These are phyloP conservation scores for Chrysopa pallens DNA, from an alignment of 1,140 invertebrate genomes.

Conservation along the genomic window DNA sequence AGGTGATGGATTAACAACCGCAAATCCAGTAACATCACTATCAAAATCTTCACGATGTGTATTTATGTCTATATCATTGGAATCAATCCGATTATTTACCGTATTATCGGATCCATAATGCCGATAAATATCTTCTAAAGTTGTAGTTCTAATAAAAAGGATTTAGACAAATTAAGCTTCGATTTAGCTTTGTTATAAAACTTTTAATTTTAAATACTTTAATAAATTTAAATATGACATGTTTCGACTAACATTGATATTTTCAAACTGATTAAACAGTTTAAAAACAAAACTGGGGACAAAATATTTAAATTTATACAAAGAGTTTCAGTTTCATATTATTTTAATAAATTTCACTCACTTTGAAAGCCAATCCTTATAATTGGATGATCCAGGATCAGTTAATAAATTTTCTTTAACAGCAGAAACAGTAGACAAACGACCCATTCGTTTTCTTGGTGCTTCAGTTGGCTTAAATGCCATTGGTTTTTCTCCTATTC, in stretches of 20 bases:
- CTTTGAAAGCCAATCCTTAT: slow-evolving; percentile 50
- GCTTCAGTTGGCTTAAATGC: slow-evolving; percentile 6
- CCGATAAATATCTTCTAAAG: slow-evolving; percentile 38
- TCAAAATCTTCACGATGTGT: slow-evolving; percentile 23
- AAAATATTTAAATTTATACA: too few relatives aligned
- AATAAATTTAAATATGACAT: too few relatives aligned
- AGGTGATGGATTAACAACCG: slow-evolving; percentile 15
- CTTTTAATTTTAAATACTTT: too few relatives aligned
- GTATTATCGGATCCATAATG: slow-evolving; percentile 22
- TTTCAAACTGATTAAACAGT: too few relatives aligned
- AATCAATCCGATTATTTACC: slow-evolving; percentile 12
- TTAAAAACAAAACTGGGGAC: too few relatives aligned
- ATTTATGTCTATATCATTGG: slow-evolving; percentile 15
- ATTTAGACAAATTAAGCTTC: too few relatives aligned
- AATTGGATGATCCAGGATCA: slow-evolving; percentile 43
- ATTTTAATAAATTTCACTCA: slow-evolving; percentile 22
- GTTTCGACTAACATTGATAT: too few relatives aligned
- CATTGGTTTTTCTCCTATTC: slow-evolving; percentile 22
- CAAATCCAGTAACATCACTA: slow-evolving; percentile 28
- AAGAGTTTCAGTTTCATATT: too few relatives aligned
- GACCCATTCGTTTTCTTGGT: slow-evolving; percentile 3
- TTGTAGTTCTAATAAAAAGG: slow-evolving; percentile 28
- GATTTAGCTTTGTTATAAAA: too few relatives aligned
- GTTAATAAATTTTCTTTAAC: slow-evolving; percentile 33
- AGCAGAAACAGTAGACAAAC: slow-evolving; percentile 15